phyloP scores from a whole-genome alignment of 2,888 invertebrate genomes.

The Spodoptera picta region DNA sequence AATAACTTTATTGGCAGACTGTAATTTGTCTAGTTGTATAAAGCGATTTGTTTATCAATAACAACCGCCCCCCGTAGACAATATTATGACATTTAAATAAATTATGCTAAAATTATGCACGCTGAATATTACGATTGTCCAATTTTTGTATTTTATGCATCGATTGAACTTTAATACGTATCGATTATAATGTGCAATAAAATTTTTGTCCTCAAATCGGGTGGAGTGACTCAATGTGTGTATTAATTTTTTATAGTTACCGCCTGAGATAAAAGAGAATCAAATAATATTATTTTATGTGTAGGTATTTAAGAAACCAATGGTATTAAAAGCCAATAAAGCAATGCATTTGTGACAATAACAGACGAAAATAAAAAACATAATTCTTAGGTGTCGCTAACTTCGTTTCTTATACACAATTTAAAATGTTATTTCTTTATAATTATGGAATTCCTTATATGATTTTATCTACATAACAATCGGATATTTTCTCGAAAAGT shows the following conservation, averaged over 20 bases:
- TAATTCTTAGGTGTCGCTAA: constrained; percentile 19
- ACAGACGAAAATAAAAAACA: constrained; percentile 6
- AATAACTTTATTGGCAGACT: constrained; percentile 39
- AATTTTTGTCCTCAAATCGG: constrained; percentile 36
- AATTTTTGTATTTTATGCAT: constrained; percentile 59
- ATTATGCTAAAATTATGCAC: constrained; percentile 64
- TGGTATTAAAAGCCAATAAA: constrained; percentile 46
- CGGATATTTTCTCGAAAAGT: too few species aligned
- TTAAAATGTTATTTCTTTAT: too few species aligned
- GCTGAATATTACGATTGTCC: constrained; percentile 50
- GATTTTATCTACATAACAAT: too few species aligned
- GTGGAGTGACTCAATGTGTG: constrained; percentile 30
- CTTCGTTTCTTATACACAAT: constrained; percentile 2
- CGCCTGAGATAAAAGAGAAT: constrained; percentile 33
- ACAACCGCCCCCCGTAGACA: constrained; percentile 55
- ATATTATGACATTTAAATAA: constrained; percentile 63
- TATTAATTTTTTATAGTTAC: constrained; percentile 33
- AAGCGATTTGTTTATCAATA: constrained; percentile 38
- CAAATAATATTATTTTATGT: constrained; percentile 14
- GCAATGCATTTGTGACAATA: constrained; percentile 12
- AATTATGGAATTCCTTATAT: too few species aligned
- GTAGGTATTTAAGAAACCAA: constrained; percentile 13
- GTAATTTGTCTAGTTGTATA: constrained; percentile 36
- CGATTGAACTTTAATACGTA: constrained; percentile 46
- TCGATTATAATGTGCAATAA: constrained; percentile 47